Evolutionary conservation across 2,113 vertebrate species (phyloP), one percentile per base, ranked within the genome.

Genomic region (Sceloporus tristichus): DNA sequence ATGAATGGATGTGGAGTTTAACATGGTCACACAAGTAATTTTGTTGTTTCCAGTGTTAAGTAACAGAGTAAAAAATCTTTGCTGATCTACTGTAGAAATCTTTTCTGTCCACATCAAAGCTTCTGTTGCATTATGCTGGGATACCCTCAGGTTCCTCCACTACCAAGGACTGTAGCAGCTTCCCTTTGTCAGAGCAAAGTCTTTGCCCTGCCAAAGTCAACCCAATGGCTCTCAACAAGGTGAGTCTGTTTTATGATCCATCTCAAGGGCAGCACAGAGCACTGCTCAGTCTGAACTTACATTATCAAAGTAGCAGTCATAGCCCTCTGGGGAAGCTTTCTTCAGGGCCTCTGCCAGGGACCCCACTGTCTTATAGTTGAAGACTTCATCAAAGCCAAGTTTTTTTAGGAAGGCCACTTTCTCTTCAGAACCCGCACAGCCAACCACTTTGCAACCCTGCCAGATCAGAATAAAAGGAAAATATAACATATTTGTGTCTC

Each of bases 271-370:
- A 25, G 4, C 11, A 19, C 29, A n/a, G 38, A 74, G 8, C 14
- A 54, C n/a, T 9, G 11, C 27, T 75, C 70, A 6, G 9, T 84
- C 79, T 76, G 66, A 91, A 95, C 97, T 96, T 94, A 98, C 98
- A 16, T 98, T 98, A 84, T 99, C 98, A 94, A 99, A 99, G 91
- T 97, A 97, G 91, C 98, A 98, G 94, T 98, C 96, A 0, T 98
- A 99, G 91, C 98, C 98, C 4, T 96, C 96, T 0, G 98, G 97
- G 87, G 98, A 97, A 6, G 97, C 98, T 54, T 96, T 95, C 85
- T 2, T 95, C 94, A 99, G 94, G 0, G 97, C 94, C 94, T 98
- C 96, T 88, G 97, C 97, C 94, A 98, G 92, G 54, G 98, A 98
- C 0, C 75, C 2, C 1, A 98, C 92, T 0, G 96, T 98, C 94